Base-by-base conservation (phyloP, 2,888 invertebrate species). In the Troides helena region DNA sequence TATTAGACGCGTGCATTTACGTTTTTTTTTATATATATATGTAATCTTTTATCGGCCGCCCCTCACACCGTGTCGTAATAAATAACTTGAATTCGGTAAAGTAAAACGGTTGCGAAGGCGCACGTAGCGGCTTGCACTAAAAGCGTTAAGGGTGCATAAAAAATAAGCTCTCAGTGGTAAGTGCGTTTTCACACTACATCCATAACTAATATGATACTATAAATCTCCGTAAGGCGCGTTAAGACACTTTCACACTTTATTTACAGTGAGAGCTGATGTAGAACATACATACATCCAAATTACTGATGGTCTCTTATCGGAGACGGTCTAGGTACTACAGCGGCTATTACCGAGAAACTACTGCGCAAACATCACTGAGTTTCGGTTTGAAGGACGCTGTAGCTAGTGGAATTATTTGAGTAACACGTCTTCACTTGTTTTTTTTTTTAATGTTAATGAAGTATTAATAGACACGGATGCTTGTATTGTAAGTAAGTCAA, bases 101-200 rank as follows among this genome's bases (percentile, higher is more conserved):
- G 84, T 87, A 85, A 87, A 86, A 85, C 80, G 81, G 74, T 76
- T 78, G 53, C 50, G 77, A 77, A 25, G 72, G 76, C 78, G 76
- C 78, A 80, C 77, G 78, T 75, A 73, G 71, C 64, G 69, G 72
- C 36, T 25, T 60, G 63, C 77, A 75, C 82, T 85, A 87, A 88
- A 84, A 86, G 80, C 76, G 78, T 75, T 72, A 77, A 83, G 90
- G 91, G 92, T 92, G 92, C 88, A 92, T 92, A 91, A 83, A 83
- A 80, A 87, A 92, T 86, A 88, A 88, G 89, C 89, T 89, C 84
- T 90, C 85, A 88, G 83, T 71, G 74, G 73, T 77, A 82, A 88
- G 85, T 86, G 84, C 81, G 81, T 84, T 88, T 85, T 84, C 86
- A 85, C 86, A 82, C 85, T 80, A 78, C 78, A 74, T 77, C 77